Conservation (phyloP, 2,797 vertebrate species). For the Myotis planiceps region DNA sequence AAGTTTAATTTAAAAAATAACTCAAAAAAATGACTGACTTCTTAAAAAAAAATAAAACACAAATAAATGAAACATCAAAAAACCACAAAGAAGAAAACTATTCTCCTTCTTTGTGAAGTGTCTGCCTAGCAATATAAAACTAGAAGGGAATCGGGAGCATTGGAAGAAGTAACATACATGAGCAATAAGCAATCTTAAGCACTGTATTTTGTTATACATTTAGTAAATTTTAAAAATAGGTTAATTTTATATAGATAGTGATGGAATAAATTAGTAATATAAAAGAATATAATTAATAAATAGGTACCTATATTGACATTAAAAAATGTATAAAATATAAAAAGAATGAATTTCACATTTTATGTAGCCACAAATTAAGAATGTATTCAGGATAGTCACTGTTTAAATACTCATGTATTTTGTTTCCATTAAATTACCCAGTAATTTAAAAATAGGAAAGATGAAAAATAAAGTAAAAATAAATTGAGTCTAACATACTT, state of each 20-base stretch:
- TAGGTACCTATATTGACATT: background rate
- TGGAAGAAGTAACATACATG: background rate
- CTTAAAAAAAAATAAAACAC: background rate
- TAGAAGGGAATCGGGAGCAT: background rate
- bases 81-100: background rate
- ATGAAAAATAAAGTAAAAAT: background rate
- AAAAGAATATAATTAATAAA: background rate
- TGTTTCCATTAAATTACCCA: background rate
- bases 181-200: background rate
- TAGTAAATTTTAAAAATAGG: constrained; percentile 3
- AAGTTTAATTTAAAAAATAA: background rate
- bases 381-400: background rate
- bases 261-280: background rate
- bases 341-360: background rate
- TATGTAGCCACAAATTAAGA: background rate
- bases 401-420: background rate
- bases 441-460: constrained; percentile 23
- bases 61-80: background rate
- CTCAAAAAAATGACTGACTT: background rate
- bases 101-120: background rate
- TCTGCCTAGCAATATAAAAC: background rate
- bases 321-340: constrained; percentile 10
- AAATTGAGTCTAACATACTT: background rate
- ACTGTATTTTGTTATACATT: background rate
- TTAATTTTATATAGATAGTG: background rate